Conservation (phyloP, 2,888 invertebrate genomes). For the Ferrisia virgata region DNA sequence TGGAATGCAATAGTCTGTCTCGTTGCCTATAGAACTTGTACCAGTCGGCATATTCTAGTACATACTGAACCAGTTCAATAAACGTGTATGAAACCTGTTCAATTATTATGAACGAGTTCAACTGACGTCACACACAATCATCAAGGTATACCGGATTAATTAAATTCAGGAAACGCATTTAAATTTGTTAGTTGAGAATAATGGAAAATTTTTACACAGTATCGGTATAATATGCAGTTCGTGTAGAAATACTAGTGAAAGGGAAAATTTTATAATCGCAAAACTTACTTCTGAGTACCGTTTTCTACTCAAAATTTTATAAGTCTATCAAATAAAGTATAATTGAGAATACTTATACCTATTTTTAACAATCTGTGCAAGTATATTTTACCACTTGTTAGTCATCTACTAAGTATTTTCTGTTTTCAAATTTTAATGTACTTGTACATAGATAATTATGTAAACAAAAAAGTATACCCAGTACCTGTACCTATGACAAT, state of each 20-base stretch:
- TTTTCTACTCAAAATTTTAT: too few relatives aligned
- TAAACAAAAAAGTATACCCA: too few relatives aligned
- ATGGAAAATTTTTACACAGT: not conserved
- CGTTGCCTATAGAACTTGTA: not conserved
- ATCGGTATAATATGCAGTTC: not conserved
- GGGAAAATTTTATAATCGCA: not conserved
- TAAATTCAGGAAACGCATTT: constrained; percentile 2
- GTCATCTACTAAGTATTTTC: too few relatives aligned
- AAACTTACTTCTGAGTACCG: too few relatives aligned
- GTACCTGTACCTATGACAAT: too few relatives aligned
- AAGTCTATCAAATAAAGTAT: too few relatives aligned
- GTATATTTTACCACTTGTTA: too few relatives aligned
- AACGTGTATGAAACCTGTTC: not conserved
- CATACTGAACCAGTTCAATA: not conserved
- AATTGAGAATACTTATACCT: too few relatives aligned
- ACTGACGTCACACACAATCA: not conserved
- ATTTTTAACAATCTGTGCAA: too few relatives aligned
- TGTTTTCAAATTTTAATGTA: too few relatives aligned
- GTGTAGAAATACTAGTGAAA: not conserved
- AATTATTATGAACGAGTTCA: not conserved
- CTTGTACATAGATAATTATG: too few relatives aligned
- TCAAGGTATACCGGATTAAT: not conserved
- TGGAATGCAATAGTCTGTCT: too few relatives aligned
- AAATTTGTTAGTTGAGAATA: not conserved
- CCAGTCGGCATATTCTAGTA: not conserved